Base-by-base conservation (phyloP, 2,888 invertebrate genomes). In the Drosophila nigritarsus region DNA sequence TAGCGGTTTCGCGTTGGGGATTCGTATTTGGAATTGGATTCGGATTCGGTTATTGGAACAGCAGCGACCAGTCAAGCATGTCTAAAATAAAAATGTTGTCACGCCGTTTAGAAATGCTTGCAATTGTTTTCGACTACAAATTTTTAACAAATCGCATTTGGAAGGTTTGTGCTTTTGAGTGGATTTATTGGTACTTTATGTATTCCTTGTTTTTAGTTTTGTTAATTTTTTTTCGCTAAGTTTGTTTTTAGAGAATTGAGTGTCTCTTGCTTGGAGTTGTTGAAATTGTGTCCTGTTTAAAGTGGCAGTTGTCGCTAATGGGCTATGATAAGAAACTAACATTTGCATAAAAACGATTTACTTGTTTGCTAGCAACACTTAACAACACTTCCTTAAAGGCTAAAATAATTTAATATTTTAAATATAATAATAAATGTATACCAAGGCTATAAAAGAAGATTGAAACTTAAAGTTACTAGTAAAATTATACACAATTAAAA, bases 141-240 rank as follows among this genome's bases (percentile, higher is more conserved):
- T 87, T 89, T 83, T 69, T 2, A 64, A 87, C 84, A 84, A 84
- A 84, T 84, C 84, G 81, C 73, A 87, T 89, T 84, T 78, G 82
- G 83, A 84, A 85, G 79, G 69, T 69, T 65, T 83, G 67, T 65
- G 65, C 67, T 69, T 60, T 58, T 40, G 40, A 54, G 27, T 68
- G 51, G 38, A 65, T 54, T 45, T 65, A 38, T 66, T 18, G n/a
- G 2, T 34, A 29, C 29, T 40, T 45, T 54, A 55, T 73, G 56
- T 77, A 29, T 72, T 68, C 58, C 58, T 56, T 58, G 49, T 42
- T 30, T 48, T 55, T 54, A 38, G 7, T 18, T 58, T 54, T 61
- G 24, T 61, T 27, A 1, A 34, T 62, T 51, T 27, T 15, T 20
- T 8, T 45, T 7, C 0, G 3, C 13, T 1, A 7, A 7, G 45